Evolutionary conservation across 1,140 invertebrate species (phyloP), one percentile per base, ranked within the genome.

Genomic region (Sitophilus oryzae): DNA sequence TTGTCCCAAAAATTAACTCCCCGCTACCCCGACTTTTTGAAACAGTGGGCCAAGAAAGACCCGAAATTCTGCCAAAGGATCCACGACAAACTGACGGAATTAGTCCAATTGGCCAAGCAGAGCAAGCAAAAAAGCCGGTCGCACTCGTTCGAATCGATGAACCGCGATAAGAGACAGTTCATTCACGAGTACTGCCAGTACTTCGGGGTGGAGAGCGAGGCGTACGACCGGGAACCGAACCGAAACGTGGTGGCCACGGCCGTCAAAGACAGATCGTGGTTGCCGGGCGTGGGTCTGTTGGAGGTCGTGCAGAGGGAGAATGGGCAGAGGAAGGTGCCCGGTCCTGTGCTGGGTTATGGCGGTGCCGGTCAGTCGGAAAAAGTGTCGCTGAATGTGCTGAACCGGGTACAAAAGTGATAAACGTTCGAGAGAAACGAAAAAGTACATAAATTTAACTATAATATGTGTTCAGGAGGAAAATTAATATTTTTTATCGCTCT

Each of bases 221-320:
- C 92, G 40, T 96, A 95, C 69, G 95, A 98, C 75, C 81, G 86
- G 21, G 93, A 97, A 70, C 94, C 93, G 0, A 95, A 96, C 67
- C 79, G 92, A 52, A 97, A 96, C 76, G 86, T 97, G 9, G 90
- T 96, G 19, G 93, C 88, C 4, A 96, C 91, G 16, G 95, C 94
- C 23, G 79, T 42, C 62, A 64, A 61, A 38, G 67, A 71, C 52
- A 68, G 89, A 81, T 88, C 85, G 41, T 91, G 88, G 87, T 71
- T 92, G 56, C 90, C 90, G n/a, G 84, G 86, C 57, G 84, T 88
- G 63, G 89, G 86, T 71, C 75, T 93, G 56, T 70, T 90, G 64
- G 88, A 91, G 72, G 79, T 90, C 42, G 66, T 91, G 46, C 80
- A 85, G 58, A 78, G 87, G 44, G 86, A 90, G 71, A 85, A 79